Evolutionary conservation across 2,888 invertebrate genomes (phyloP).

Genomic region (Gymnocheta viridis): DNA sequence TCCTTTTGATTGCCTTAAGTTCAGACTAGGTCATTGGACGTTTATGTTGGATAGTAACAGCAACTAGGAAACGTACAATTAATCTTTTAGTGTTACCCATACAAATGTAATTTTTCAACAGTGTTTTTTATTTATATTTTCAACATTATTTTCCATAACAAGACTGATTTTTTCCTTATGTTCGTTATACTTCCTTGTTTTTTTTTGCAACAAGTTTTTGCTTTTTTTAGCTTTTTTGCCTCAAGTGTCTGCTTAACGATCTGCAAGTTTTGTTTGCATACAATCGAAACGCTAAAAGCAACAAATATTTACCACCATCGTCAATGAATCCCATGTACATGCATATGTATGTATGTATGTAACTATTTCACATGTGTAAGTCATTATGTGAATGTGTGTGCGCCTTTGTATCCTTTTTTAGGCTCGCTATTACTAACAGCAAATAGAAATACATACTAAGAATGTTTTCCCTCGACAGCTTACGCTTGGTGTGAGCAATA

Average conservation of each 20-base stretch:
- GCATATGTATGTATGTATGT: neutral
- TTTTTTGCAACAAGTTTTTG: neutral
- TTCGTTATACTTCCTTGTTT: slow-evolving; percentile 48
- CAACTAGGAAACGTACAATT: neutral
- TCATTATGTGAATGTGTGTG: neutral
- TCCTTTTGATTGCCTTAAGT: neutral
- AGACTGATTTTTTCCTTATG: neutral
- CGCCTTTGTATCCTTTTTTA: slow-evolving; percentile 7
- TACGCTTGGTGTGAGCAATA: neutral
- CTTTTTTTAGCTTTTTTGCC: slow-evolving; percentile 45
- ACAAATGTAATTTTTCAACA: neutral
- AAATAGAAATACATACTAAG: slow-evolving; percentile 30
- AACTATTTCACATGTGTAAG: neutral
- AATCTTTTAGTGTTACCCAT: neutral
- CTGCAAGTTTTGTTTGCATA: slow-evolving; percentile 67
- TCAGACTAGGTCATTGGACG: too few species aligned
- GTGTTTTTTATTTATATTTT: slow-evolving; percentile 3
- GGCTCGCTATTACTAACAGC: slow-evolving; percentile 13
- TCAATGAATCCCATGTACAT: slow-evolving; percentile 4
- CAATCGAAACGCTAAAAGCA: slow-evolving; percentile 71
- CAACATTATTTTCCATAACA: slow-evolving; percentile 19
- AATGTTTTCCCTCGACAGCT: slow-evolving; percentile 37
- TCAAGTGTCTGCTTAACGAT: slow-evolving; percentile 67
- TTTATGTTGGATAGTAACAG: neutral
- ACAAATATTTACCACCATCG: slow-evolving; percentile 70